These are phyloP conservation scores for Orius insidiosus DNA, from an alignment of 1,140 invertebrate genomes.

Conservation along the genomic window DNA sequence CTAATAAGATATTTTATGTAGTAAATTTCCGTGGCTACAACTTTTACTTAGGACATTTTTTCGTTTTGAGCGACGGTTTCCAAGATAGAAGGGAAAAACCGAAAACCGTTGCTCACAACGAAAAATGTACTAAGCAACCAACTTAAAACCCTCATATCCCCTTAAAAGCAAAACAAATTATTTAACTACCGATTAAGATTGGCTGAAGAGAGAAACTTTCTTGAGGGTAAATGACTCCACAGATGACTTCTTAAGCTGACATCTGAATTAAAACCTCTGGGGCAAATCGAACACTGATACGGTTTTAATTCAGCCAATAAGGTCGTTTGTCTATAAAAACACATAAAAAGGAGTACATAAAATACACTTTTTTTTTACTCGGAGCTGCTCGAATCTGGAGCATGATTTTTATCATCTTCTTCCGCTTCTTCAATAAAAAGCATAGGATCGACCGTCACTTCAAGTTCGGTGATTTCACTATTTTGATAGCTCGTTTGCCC, in stretches of 20 bases:
- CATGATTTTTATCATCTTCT: conserved; percentile 21
- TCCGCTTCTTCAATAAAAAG: conserved; percentile 33
- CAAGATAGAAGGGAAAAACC: no score
- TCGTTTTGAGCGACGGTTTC: no score
- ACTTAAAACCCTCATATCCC: no score
- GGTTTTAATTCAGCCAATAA: conserved; percentile 24
- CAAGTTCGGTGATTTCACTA: conserved; percentile 33
- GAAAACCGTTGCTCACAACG: no score
- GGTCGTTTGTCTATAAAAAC: background rate
- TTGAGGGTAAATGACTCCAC: conserved; percentile 31
- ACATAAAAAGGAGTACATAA: no score
- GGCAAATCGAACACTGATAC: conserved; percentile 33
- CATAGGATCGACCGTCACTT: conserved; percentile 41
- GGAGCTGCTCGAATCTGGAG: background rate
- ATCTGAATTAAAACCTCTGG: conserved; percentile 30
- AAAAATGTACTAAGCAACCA: no score
- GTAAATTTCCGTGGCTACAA: no score
- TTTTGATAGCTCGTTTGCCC: background rate
- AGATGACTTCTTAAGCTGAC: conserved; percentile 35
- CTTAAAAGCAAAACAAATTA: conserved; percentile 21
- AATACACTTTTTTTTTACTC: background rate
- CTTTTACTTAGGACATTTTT: no score
- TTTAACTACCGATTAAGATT: conserved; percentile 16
- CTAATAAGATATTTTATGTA: no score
- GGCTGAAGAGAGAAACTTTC: conserved; percentile 16